Evolutionary conservation across 2,888 invertebrate species (phyloP).

Genomic region (Scaptomyza polygonia): DNA sequence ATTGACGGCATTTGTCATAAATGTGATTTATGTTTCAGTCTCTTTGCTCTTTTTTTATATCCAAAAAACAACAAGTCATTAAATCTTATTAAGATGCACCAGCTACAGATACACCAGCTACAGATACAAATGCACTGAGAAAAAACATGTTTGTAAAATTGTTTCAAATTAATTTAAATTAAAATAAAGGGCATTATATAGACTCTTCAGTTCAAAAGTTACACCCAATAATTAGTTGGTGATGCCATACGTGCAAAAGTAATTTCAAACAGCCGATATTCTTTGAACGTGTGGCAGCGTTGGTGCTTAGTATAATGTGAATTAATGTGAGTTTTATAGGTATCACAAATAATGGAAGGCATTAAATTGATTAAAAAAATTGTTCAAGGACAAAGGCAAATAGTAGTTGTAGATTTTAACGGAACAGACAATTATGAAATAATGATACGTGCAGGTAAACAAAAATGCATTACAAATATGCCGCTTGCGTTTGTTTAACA

Average conservation of each 20-base stretch:
- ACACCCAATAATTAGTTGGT: neutral
- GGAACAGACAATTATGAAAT: no score
- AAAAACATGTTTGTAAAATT: neutral
- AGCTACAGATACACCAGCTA: conserved; percentile 30
- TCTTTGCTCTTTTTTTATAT: conserved; percentile 14
- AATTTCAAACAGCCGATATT: neutral
- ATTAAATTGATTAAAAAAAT: neutral
- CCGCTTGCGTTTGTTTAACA: no score
- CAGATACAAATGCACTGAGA: conserved; percentile 27
- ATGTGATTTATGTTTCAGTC: conserved; percentile 66
- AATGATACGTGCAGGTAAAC: no score
- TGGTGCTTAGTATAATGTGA: neutral
- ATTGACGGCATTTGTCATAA: conserved; percentile 66
- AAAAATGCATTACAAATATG: no score
- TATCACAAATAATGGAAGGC: neutral
- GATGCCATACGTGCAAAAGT: neutral
- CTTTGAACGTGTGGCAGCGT: neutral
- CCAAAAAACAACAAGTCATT: conserved; percentile 67
- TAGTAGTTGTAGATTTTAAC: neutral
- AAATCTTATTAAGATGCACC: conserved; percentile 73
- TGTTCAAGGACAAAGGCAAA: neutral
- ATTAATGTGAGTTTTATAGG: no score
- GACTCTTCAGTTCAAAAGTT: neutral
- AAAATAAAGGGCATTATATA: no score
- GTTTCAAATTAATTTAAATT: no score